Evolutionary conservation across 2,797 vertebrate genomes (phyloP), one percentile per base, ranked within the genome.

Genomic region (Anguilla megastoma): DNA sequence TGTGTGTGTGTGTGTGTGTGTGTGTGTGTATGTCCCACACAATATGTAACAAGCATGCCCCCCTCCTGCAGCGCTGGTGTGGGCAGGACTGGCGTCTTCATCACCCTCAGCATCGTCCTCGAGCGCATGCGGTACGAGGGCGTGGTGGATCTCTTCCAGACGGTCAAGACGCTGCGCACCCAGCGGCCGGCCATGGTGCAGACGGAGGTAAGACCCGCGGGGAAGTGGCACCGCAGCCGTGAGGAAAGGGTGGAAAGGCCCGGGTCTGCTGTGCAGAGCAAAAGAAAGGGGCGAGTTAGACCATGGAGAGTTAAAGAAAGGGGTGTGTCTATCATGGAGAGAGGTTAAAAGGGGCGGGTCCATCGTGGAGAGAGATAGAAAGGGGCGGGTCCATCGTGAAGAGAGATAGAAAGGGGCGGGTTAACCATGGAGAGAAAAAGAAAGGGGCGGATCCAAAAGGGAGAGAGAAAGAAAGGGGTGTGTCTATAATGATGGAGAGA

Each of bases 171-270:
- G n/a, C 95, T 99, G 89, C 95, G 98, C 87, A 99, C 98, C 0
- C 98, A 99, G 95, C 96, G 98, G 91, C 98, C 98, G 0, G 98
- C 97, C 92, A 99, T 99, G 98, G 98, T 99, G 93, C 98, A 99
- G 95, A 99, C 98, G 87, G 98, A 99, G 98, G 98, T 99, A 95
- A 2, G 90, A 12, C 69, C 71, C 27, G 27, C 41, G 66, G 18
- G 14, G 24, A 27, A n/a, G 63, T 8, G 63, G 21, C 63, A 66
- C n/a, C 7, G 9, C 8, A n/a, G 63, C 2, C 56, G 3, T 10
- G 56, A 18, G 56, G 54, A 58, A 58, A 3, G 21, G 58, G 60
- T 3, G 16, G 14, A 24, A 6, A 41, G 36, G 36, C 36, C 36
- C 36, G 36, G 36, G 36, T n/a, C n/a, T n/a, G n/a, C n/a, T n/a